Percentiles rank a stretch among this genome's conserved stretches.
Conservation (phyloP, 2,888 invertebrate genomes). For the Zaprionus obscuricornis region DNA sequence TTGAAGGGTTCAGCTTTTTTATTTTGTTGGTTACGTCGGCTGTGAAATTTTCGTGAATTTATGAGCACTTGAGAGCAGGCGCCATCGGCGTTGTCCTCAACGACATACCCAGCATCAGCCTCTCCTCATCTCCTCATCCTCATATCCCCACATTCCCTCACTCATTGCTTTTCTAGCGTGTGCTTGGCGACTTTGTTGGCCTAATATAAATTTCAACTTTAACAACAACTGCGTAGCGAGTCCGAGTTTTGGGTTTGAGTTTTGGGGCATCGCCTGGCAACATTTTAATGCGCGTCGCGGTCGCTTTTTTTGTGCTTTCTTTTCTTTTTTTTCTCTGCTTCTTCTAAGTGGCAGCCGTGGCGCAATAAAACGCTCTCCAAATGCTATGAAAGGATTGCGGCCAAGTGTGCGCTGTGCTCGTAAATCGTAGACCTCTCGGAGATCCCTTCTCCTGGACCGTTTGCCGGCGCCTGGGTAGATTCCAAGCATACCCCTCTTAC, state of each 20-base stretch:
- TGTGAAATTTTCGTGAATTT: slow-evolving; percentile 79
- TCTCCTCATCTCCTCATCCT: slow-evolving; percentile 7
- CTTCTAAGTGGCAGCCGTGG: slow-evolving; percentile 63
- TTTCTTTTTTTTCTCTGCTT: slow-evolving; percentile 8
- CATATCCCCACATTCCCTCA: neutral
- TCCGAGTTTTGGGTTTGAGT: neutral
- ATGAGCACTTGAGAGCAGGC: slow-evolving; percentile 80
- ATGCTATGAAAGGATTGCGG: slow-evolving; percentile 71
- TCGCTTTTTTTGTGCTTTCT: slow-evolving; percentile 29
- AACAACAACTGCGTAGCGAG: slow-evolving; percentile 38
- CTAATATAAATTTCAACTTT: slow-evolving; percentile 74
- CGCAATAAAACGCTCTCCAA: slow-evolving; percentile 68
- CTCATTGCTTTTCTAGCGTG: neutral
- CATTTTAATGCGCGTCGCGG: slow-evolving; percentile 67
- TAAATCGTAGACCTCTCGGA: slow-evolving; percentile 58
- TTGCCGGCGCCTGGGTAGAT: slow-evolving; percentile 29
- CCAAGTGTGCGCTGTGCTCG: slow-evolving; percentile 58
- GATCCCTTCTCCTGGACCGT: no score
- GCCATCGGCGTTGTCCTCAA: slow-evolving; percentile 56
- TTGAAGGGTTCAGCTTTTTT: slow-evolving; percentile 37
- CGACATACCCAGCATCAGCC: slow-evolving; percentile 23
- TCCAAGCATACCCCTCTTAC: no score
- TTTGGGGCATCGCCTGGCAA: slow-evolving; percentile 44
- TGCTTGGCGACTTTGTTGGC: slow-evolving; percentile 65
- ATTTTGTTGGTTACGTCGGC: slow-evolving; percentile 68